Base-by-base conservation (phyloP, 1,140 invertebrate genomes). In the Babylonia areolata region DNA sequence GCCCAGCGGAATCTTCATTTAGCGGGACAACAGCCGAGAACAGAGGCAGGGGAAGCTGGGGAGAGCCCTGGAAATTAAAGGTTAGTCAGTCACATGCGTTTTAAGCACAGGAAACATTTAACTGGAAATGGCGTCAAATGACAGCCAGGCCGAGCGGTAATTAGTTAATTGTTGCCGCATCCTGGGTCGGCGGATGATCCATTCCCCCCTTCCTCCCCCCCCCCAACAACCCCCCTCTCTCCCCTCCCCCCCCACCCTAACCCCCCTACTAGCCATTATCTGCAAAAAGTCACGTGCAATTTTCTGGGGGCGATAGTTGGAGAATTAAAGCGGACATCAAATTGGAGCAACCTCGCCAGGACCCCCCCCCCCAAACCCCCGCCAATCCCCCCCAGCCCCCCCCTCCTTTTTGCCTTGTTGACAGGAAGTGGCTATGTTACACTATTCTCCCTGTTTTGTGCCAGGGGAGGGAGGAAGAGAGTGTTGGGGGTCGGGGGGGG, bases 51-150 rank as follows among this genome's bases (percentile, higher is more conserved):
- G 42, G 12, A 11, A 37, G 39, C 15, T 3, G 23, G 42, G 40
- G 31, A 79, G 28, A 31, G 69, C 0, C 35, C 15, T 5, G 37
- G 40, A 84, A 42, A 54, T 51, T 28, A 37, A 58, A 73, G 81
- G 71, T 58, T 75, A 80, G 58, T 54, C 58, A 81, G 77, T 71
- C 46, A 86, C 54, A 69, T 81, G 73, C 35, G 12, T 51, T 81
- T 39, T 71, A 64, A 82, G 42, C 54, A 82, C 64, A 73, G 46
- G 80, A 77, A 86, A 73, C n/a, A 86, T 80, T 80, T 80, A 80
- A 80, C 42, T 80, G 78, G 40, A 80, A 80, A 80, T 80, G 78
- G 78, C 78, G 78, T 80, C 78, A 80, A 80, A 80, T 80, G 40
- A 80, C 78, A 58, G 46, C 6, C 15, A 28, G 40, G 37, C 23